These are phyloP conservation scores for Zeus faber DNA, from an alignment of 2,113 vertebrate species.

Conservation along the genomic window DNA sequence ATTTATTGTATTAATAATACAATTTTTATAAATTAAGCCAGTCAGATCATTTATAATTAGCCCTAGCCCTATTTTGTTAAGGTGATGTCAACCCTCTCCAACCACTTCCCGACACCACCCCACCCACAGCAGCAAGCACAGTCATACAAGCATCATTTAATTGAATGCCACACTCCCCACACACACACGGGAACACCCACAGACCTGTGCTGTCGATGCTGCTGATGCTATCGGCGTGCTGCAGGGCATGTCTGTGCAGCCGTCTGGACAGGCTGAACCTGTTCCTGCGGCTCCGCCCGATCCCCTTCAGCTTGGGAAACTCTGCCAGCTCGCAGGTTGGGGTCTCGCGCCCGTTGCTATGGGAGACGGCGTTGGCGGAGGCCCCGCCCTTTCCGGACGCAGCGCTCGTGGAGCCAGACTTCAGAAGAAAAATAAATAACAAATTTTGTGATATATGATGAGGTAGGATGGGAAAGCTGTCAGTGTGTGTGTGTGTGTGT, in stretches of 20 bases:
- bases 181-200: conserved; percentile 41
- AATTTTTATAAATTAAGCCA: too few relatives aligned
- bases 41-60: too few relatives aligned
- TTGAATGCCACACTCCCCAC: conserved; percentile 21
- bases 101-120: too few relatives aligned
- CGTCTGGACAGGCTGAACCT: conserved; percentile 89
- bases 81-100: too few relatives aligned
- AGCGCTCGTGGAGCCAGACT: conserved; percentile 31
- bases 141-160: too few relatives aligned
- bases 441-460: background rate
- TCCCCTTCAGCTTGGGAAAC: conserved; percentile 82
- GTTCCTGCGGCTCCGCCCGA: conserved; percentile 78
- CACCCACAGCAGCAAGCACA: too few relatives aligned
- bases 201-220: conserved; percentile 84
- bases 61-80: too few relatives aligned
- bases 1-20: too few relatives aligned
- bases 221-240: conserved; percentile 84
- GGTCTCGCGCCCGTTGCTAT: conserved; percentile 44
- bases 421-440: background rate
- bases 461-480: background rate
- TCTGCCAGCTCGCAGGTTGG: conserved; percentile 59
- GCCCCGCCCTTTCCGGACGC: conserved; percentile 27
- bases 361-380: conserved; percentile 16
- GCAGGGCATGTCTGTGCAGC: conserved; percentile 81
- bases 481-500: background rate